A percentile compares a stretch with the other conserved stretches of the same genome.
Evolutionary conservation across 2,797 vertebrate species (phyloP).

Genomic region (Sylvilagus floridanus): DNA sequence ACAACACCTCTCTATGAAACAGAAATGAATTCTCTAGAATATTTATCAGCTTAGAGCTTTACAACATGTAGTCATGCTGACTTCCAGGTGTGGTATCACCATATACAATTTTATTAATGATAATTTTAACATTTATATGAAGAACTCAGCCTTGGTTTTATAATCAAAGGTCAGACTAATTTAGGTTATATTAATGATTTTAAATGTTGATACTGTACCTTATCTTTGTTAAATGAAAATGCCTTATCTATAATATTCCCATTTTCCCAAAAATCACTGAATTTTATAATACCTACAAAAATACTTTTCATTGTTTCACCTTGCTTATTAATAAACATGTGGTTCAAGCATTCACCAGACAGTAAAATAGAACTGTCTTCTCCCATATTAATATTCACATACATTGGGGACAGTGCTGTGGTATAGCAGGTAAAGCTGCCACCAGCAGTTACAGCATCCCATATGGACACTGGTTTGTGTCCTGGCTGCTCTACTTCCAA

Average conservation of each 20-base stretch:
- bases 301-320: neutral
- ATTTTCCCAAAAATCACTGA: neutral
- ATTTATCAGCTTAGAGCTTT: neutral
- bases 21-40: slow-evolving; percentile 31
- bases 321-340: slow-evolving; percentile 2
- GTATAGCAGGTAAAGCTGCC: no score
- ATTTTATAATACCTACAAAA: neutral
- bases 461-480: no score
- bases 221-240: slow-evolving; percentile 54
- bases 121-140: slow-evolving; percentile 34
- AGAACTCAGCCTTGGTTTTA: neutral
- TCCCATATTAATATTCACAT: neutral
- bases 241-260: neutral
- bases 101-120: slow-evolving; percentile 14
- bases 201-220: slow-evolving; percentile 5
- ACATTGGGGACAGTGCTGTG: no score
- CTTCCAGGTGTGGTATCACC: neutral
- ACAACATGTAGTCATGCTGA: neutral
- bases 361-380: neutral
- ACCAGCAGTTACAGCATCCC: no score
- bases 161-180: neutral
- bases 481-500: no score
- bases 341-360: neutral
- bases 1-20: neutral
- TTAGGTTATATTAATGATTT: slow-evolving; percentile 55